A percentile compares a stretch with the other conserved stretches of the same genome.
phyloP scores from a whole-genome alignment of 2,888 invertebrate genomes.

The Tromatobia lineatoria region DNA sequence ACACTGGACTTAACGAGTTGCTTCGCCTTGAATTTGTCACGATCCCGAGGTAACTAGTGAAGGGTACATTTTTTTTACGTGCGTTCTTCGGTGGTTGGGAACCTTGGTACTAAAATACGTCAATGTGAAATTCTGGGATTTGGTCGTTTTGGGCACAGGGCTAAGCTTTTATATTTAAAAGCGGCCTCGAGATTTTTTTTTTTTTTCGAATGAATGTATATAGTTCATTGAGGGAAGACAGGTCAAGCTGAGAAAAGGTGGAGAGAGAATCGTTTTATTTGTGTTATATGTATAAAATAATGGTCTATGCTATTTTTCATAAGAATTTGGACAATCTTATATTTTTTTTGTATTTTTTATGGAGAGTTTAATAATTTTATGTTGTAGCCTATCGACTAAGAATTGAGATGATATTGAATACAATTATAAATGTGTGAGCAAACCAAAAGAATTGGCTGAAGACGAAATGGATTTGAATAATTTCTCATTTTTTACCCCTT shows the following conservation, averaged over 20 bases:
- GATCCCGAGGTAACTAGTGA: conserved; percentile 49
- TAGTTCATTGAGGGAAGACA: background rate
- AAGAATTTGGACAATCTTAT: background rate
- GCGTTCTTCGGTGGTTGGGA: conserved; percentile 37
- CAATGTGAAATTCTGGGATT: conserved; percentile 49
- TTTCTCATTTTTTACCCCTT: no score
- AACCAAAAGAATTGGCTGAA: no score
- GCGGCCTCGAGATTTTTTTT: conserved; percentile 50
- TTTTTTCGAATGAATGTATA: conserved; percentile 18
- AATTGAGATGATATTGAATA: no score
- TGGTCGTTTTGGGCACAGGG: conserved; percentile 26
- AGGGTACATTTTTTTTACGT: conserved; percentile 57
- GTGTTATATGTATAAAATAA: background rate
- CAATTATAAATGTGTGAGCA: no score
- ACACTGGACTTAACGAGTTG: conserved; percentile 70
- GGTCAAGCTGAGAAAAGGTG: background rate
- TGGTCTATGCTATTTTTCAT: background rate
- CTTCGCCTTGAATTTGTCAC: conserved; percentile 72
- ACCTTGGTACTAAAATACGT: conserved; percentile 56
- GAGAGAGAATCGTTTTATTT: background rate
- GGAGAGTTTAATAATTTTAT: no score
- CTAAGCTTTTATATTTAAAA: conserved; percentile 1
- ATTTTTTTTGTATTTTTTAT: background rate
- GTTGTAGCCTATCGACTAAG: no score
- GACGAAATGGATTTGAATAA: no score